phyloP scores from a whole-genome alignment of 2,888 invertebrate genomes.

The Dasysyrphus tricinctus region DNA sequence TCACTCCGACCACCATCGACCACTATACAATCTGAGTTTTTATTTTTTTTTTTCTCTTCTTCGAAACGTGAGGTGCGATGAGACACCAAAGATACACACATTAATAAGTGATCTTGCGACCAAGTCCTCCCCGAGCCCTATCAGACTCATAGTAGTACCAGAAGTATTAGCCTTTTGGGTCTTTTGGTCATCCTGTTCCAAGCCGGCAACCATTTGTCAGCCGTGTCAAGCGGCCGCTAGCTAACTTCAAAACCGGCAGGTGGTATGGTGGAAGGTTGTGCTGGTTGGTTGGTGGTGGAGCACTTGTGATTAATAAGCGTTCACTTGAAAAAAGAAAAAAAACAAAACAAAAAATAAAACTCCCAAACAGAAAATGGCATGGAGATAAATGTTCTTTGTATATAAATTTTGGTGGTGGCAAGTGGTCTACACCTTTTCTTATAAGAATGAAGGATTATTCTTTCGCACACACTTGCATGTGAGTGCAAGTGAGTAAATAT shows the following conservation, averaged over 20 bases:
- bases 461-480: slow-evolving; percentile 21
- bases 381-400: slow-evolving; percentile 66
- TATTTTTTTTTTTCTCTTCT: slow-evolving; percentile 14
- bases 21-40: slow-evolving; percentile 43
- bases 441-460: slow-evolving; percentile 59
- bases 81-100: slow-evolving; percentile 67
- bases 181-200: slow-evolving; percentile 35
- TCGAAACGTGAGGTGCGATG: slow-evolving; percentile 62
- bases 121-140: slow-evolving; percentile 61
- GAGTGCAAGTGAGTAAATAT: slow-evolving; percentile 48
- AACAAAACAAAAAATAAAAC: neutral
- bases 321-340: slow-evolving; percentile 44
- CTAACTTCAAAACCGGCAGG: slow-evolving; percentile 71
- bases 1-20: slow-evolving; percentile 73
- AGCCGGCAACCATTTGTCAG: slow-evolving; percentile 71
- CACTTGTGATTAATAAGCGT: slow-evolving; percentile 74
- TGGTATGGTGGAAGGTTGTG: slow-evolving; percentile 57
- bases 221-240: slow-evolving; percentile 66
- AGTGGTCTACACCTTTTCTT: slow-evolving; percentile 53
- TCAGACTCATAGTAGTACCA: slow-evolving; percentile 31
- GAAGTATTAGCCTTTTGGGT: slow-evolving; percentile 57
- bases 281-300: slow-evolving; percentile 65
- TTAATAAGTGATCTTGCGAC: slow-evolving; percentile 66
- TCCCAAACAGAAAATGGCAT: slow-evolving; percentile 70
- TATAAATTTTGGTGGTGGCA: slow-evolving; percentile 57